Evolutionary conservation across 2,797 vertebrate species (phyloP).

Genomic region (Melanotaenia nigrans): DNA sequence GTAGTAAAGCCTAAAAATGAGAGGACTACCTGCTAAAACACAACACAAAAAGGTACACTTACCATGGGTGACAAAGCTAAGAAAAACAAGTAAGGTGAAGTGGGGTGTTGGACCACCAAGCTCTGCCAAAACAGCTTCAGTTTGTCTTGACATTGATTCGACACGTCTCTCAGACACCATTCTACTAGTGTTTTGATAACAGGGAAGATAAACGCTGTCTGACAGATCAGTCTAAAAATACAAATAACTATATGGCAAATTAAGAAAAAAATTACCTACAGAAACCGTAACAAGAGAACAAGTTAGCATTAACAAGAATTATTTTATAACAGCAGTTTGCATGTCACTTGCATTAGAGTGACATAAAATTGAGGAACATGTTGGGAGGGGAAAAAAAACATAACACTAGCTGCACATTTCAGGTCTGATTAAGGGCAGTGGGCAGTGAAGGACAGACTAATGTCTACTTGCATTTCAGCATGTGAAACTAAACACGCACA

Average conservation of each 20-base stretch:
- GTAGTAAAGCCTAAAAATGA: neutral
- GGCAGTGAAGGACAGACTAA: conserved; percentile 38
- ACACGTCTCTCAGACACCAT: neutral
- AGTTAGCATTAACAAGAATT: neutral
- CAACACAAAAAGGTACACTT: neutral
- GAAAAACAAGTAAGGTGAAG: neutral
- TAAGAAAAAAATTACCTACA: neutral
- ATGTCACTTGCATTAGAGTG: neutral
- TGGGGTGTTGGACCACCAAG: neutral
- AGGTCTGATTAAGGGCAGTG: conserved; percentile 60
- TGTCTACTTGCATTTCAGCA: conserved; percentile 25
- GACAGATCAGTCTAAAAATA: neutral
- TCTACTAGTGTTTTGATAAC: neutral
- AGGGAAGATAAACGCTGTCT: neutral
- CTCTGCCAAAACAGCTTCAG: neutral
- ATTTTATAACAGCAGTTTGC: neutral
- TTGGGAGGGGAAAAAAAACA: conserved; percentile 37
- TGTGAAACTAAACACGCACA: conserved; percentile 22
- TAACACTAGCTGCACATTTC: conserved; percentile 54
- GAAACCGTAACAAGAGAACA: neutral
- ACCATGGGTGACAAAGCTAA: neutral
- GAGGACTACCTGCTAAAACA: neutral
- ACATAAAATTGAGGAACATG: neutral
- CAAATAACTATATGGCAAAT: neutral
- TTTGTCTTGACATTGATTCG: neutral